Conservation (phyloP, 30 jellyfish, hydroid and myxozoan genomes). For the Chrysaora quinquecirrha region DNA sequence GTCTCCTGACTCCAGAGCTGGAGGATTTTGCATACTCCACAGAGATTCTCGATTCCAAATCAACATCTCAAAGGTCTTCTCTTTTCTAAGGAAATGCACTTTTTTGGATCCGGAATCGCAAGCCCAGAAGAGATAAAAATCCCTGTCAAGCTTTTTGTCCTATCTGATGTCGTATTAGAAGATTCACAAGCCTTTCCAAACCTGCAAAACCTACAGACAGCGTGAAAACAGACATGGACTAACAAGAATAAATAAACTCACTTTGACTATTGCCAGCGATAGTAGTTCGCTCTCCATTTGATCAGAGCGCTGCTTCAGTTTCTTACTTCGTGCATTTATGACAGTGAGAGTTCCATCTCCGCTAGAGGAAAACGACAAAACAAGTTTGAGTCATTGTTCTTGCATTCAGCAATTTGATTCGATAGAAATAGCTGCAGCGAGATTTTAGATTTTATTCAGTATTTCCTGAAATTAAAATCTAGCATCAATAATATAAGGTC, state of each 20-base stretch:
- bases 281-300: constrained; percentile 82
- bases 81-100: too few relatives aligned
- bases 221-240: neutral
- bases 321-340: constrained; percentile 66
- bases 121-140: too few relatives aligned
- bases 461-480: neutral
- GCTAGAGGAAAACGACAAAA: constrained; percentile 13
- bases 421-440: too few relatives aligned
- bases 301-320: constrained; percentile 67
- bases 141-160: too few relatives aligned
- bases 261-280: constrained; percentile 77
- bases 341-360: constrained; percentile 94
- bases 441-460: too few relatives aligned
- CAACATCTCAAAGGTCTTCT: too few relatives aligned
- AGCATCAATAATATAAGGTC: neutral
- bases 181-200: too few relatives aligned
- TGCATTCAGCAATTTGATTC: neutral
- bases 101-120: too few relatives aligned
- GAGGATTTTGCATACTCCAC: too few relatives aligned
- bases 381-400: neutral
- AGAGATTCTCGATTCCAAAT: too few relatives aligned
- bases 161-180: too few relatives aligned
- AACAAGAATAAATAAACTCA: neutral
- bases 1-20: too few relatives aligned
- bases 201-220: neutral